These are phyloP conservation scores for Pollenia amentaria DNA, from an alignment of 2,888 invertebrate species.

Conservation along the genomic window DNA sequence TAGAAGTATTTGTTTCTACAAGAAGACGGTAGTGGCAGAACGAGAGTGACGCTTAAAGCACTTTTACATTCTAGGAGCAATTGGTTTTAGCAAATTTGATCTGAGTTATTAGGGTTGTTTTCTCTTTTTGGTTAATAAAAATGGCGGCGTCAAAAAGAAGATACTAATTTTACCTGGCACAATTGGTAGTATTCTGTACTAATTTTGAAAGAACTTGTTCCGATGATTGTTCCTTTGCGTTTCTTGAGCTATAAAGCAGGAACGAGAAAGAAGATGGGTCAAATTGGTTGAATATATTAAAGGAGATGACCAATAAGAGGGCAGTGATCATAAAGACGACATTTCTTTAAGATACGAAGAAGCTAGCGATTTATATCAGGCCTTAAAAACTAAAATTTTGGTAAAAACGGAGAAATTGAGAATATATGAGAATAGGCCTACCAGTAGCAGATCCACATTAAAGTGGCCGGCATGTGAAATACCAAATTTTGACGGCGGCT, in stretches of 20 bases:
- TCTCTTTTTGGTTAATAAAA: background rate
- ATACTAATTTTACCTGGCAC: background rate
- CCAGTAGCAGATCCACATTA: background rate
- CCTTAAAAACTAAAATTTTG: background rate
- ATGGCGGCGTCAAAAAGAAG: slow-evolving; percentile 3
- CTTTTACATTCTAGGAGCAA: background rate
- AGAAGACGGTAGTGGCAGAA: background rate
- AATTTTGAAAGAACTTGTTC: background rate
- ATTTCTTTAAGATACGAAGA: background rate
- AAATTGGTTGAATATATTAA: slow-evolving; percentile 10
- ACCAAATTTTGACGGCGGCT: slow-evolving; percentile 4
- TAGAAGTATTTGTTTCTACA: background rate
- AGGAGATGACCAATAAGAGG: background rate
- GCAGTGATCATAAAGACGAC: background rate
- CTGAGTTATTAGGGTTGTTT: background rate
- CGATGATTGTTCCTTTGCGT: background rate
- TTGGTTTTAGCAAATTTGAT: background rate
- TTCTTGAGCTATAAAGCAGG: background rate
- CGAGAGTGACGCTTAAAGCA: background rate
- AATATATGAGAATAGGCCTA: background rate
- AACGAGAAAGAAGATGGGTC: background rate
- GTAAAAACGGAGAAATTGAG: background rate
- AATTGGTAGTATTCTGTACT: background rate
- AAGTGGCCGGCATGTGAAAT: slow-evolving; percentile 15
- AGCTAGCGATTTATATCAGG: background rate